Conservation (phyloP, 2,888 invertebrate genomes). For the Pyrocoelia pectoralis region DNA sequence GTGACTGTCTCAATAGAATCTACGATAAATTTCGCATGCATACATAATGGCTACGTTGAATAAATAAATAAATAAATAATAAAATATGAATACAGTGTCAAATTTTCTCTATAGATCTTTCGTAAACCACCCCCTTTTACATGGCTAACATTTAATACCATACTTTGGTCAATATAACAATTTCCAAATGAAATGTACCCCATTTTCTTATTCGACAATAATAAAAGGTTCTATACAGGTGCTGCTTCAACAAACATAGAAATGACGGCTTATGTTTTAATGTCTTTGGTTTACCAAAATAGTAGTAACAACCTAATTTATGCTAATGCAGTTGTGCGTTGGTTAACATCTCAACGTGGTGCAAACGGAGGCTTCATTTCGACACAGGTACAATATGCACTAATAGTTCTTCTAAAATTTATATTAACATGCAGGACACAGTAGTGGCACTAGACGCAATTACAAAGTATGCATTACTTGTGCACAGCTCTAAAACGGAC, state of each 20-base stretch:
- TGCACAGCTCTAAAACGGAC: conserved; percentile 59
- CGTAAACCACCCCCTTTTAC: too few species aligned
- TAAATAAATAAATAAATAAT: too few species aligned
- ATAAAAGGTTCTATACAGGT: conserved; percentile 49
- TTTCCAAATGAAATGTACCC: too few species aligned
- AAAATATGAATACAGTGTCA: too few species aligned
- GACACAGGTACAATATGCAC: conserved; percentile 71
- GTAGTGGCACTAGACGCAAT: conserved; percentile 69
- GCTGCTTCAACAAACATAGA: conserved; percentile 70
- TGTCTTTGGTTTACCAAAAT: conserved; percentile 65
- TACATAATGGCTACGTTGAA: too few species aligned
- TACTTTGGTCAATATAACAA: too few species aligned
- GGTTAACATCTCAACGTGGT: conserved; percentile 75
- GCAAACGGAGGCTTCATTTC: conserved; percentile 77
- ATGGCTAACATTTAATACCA: too few species aligned
- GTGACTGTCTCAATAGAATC: too few species aligned
- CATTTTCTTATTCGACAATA: background rate
- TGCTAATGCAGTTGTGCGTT: conserved; percentile 71
- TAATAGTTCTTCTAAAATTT: too few species aligned
- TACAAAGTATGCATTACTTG: conserved; percentile 63
- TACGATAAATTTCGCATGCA: too few species aligned
- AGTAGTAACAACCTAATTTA: conserved; percentile 63
- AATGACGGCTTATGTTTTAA: conserved; percentile 72
- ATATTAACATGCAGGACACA: conserved; percentile 68
- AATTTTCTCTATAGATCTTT: too few species aligned